These are phyloP conservation scores for Chlorospingus flavigularis DNA, from an alignment of 2,797 vertebrate species.

Conservation along the genomic window DNA sequence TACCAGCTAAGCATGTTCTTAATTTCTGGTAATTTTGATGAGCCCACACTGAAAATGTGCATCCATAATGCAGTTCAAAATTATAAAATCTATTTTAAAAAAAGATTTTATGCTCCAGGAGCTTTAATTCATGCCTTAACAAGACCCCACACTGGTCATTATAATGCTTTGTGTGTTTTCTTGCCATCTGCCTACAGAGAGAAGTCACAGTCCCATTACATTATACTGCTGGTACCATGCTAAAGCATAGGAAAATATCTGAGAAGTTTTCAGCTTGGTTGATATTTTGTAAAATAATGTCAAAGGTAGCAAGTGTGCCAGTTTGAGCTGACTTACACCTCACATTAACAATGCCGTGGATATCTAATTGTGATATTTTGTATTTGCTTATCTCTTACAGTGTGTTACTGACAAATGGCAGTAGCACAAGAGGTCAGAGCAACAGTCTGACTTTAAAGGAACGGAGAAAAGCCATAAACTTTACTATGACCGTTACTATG, in stretches of 20 bases:
- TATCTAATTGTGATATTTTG: neutral
- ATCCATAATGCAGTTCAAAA: constrained; percentile 32
- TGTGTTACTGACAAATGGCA: fast-evolving
- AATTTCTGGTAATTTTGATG: constrained; percentile 21
- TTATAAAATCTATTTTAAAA: neutral
- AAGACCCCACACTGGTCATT: constrained; percentile 41
- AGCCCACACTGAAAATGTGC: neutral
- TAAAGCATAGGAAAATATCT: constrained; percentile 31
- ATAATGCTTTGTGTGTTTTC: constrained; percentile 46
- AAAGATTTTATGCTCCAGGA: constrained; percentile 34
- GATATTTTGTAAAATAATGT: neutral
- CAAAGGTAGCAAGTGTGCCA: neutral
- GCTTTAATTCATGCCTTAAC: constrained; percentile 56
- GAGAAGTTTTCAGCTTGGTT: constrained; percentile 1
- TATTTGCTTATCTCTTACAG: neutral
- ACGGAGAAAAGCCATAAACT: neutral
- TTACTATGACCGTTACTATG: too few species aligned
- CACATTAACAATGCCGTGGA: neutral
- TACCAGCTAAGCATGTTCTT: constrained; percentile 2
- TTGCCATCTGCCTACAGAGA: constrained; percentile 66
- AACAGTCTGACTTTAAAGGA: neutral
- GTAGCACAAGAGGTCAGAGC: neutral
- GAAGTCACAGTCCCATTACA: constrained; percentile 24
- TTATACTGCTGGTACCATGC: neutral
- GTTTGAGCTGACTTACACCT: neutral